Conservation (phyloP, 1,140 invertebrate species). For the Maconellicoccus hirsutus region DNA sequence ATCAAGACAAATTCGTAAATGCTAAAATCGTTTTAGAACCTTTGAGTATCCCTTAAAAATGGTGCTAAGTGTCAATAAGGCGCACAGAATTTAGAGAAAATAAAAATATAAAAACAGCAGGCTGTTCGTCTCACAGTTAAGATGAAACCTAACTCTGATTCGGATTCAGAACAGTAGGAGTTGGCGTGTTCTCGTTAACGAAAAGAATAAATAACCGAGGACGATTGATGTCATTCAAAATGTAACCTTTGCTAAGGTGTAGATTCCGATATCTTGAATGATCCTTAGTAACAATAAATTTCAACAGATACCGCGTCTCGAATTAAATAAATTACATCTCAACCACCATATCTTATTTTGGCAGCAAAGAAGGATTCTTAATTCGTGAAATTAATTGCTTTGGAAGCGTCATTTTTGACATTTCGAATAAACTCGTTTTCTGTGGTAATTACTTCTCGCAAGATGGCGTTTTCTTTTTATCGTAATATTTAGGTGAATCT, state of each 20-base stretch:
- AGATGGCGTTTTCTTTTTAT: too few relatives aligned
- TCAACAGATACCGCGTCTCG: neutral
- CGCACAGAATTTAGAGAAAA: neutral
- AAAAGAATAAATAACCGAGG: neutral
- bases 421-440: too few relatives aligned
- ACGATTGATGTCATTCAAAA: neutral
- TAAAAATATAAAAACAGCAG: neutral
- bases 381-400: neutral
- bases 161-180: conserved; percentile 1
- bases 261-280: neutral
- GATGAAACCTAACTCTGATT: conserved; percentile 1
- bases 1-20: too few relatives aligned
- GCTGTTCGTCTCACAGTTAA: neutral
- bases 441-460: too few relatives aligned
- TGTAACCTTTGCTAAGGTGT: neutral
- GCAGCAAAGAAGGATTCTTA: neutral
- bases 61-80: neutral
- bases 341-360: neutral
- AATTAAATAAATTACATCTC: neutral
- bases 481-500: neutral
- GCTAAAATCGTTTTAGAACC: too few relatives aligned
- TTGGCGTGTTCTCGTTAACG: conserved; percentile 7
- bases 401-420: too few relatives aligned
- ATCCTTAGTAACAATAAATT: neutral
- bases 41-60: neutral